A percentile compares a stretch with the other conserved stretches of the same genome.
Evolutionary conservation across 2,888 invertebrate species (phyloP).

Genomic region (Amorpha juglandis): DNA sequence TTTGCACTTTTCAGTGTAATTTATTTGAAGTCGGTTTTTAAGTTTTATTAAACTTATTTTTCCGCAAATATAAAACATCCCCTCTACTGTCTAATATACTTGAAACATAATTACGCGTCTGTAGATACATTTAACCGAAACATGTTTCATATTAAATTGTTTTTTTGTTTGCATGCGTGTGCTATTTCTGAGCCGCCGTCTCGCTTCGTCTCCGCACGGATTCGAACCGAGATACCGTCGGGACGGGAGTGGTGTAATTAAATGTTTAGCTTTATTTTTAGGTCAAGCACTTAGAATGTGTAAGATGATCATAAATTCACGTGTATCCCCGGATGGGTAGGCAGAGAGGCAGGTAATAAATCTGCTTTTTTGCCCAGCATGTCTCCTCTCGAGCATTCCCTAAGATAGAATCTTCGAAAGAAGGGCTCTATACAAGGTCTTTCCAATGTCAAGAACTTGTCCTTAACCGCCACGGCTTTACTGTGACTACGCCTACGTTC

Average conservation of each 20-base stretch:
- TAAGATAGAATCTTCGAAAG: too few species aligned
- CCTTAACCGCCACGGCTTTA: too few species aligned
- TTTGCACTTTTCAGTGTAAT: too few species aligned
- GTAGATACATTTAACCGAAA: not conserved
- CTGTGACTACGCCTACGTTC: too few species aligned
- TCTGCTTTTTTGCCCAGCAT: too few species aligned
- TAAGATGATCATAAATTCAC: not conserved
- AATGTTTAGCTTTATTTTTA: not conserved
- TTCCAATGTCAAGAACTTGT: too few species aligned
- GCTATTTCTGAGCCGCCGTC: conserved; percentile 10
- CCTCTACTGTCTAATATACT: not conserved
- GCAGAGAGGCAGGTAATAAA: too few species aligned
- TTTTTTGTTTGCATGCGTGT: not conserved
- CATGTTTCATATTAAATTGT: conserved; percentile 18
- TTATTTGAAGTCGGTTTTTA: not conserved
- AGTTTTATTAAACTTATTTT: not conserved
- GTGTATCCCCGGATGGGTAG: too few species aligned
- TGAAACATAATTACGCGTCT: not conserved
- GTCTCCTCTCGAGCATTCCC: too few species aligned
- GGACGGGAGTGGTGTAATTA: not conserved
- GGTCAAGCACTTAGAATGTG: not conserved
- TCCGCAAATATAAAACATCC: not conserved
- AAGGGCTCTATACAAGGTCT: too few species aligned
- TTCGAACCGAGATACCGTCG: conserved; percentile 15
- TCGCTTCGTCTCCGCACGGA: conserved; percentile 11